phyloP scores from a whole-genome alignment of 2,113 vertebrate genomes.

The Thryonomys swinderianus region DNA sequence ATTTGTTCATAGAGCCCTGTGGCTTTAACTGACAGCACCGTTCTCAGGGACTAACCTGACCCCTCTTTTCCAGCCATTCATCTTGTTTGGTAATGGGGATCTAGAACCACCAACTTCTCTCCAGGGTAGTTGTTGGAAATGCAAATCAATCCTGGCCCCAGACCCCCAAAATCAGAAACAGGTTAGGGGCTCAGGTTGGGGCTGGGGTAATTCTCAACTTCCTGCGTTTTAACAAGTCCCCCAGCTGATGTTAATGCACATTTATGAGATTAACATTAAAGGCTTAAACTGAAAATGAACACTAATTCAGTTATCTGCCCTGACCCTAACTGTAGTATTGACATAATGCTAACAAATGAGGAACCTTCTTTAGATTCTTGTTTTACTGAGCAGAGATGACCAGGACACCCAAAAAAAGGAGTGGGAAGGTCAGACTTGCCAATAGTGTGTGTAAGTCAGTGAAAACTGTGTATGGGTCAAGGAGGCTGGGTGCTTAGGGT shows the following conservation, averaged over 20 bases:
- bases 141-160: not conserved
- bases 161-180: not conserved
- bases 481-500: not conserved
- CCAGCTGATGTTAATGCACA: not conserved
- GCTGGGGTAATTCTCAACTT: not conserved
- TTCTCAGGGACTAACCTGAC: not conserved
- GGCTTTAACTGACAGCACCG: not conserved
- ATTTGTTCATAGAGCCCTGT: not conserved
- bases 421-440: not conserved
- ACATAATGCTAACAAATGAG: not conserved
- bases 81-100: not conserved
- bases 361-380: not conserved
- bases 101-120: not conserved
- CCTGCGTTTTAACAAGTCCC: not conserved
- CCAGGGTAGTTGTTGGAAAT: not conserved
- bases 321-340: not conserved
- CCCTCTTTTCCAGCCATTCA: not conserved
- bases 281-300: not conserved
- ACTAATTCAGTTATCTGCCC: conserved; percentile 1
- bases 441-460: not conserved
- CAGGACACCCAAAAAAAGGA: not conserved
- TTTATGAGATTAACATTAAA: not conserved
- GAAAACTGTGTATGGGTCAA: not conserved
- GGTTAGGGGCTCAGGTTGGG: not conserved
- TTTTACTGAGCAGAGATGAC: not conserved